phyloP scores from a whole-genome alignment of 2,888 invertebrate genomes.

The Penaeus monodon region DNA sequence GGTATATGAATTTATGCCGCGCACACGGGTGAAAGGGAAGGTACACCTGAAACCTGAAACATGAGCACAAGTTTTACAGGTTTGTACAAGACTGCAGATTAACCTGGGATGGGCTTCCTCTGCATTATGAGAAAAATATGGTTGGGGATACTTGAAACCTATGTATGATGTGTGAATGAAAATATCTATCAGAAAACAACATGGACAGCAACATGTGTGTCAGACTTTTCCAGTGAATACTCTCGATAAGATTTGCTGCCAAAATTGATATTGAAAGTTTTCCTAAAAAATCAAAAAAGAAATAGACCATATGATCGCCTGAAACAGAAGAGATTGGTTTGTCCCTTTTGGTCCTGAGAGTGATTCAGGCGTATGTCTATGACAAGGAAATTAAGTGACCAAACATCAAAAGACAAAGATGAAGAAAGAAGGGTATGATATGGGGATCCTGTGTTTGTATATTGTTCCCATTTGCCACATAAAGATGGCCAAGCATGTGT shows the following conservation, averaged over 20 bases:
- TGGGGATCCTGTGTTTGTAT: too few relatives aligned
- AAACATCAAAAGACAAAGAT: too few relatives aligned
- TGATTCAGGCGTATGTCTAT: too few relatives aligned
- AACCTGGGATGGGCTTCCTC: conserved; percentile 94
- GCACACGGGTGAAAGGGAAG: conserved; percentile 69
- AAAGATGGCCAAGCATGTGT: too few relatives aligned
- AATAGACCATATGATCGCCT: too few relatives aligned
- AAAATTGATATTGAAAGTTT: neutral
- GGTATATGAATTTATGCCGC: conserved; percentile 90
- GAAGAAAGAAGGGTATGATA: too few relatives aligned
- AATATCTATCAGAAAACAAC: neutral
- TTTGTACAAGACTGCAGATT: conserved; percentile 88
- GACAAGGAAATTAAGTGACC: too few relatives aligned
- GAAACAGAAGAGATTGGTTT: too few relatives aligned
- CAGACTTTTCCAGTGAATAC: conserved; percentile 50
- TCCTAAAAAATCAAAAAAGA: too few relatives aligned
- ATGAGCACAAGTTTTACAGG: conserved; percentile 87
- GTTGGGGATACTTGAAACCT: conserved; percentile 96
- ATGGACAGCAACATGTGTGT: neutral
- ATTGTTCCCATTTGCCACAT: too few relatives aligned
- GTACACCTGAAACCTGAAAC: conserved; percentile 83
- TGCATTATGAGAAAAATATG: conserved; percentile 86
- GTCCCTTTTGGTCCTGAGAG: too few relatives aligned
- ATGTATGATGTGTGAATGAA: conserved; percentile 3
- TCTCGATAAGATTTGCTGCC: conserved; percentile 41